Percentiles rank a stretch among this genome's conserved stretches.
Conservation (phyloP, 2,113 vertebrate genomes). For the Kryptolebias marmoratus region DNA sequence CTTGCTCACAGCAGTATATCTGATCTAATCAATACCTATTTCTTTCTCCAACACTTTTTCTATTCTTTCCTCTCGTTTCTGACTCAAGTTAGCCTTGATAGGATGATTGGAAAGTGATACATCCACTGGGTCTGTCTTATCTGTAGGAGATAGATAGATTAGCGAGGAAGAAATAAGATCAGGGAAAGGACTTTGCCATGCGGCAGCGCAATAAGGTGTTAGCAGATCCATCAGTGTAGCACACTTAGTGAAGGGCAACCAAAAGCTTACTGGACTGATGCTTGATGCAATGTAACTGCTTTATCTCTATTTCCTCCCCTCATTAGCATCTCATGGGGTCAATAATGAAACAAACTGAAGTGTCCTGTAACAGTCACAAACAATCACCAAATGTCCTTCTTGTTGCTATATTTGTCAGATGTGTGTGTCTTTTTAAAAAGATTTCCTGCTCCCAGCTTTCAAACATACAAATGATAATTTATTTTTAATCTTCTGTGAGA, state of each 20-base stretch:
- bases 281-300: constrained; percentile 8
- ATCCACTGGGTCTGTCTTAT: constrained; percentile 46
- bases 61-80: constrained; percentile 38
- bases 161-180: constrained; percentile 22
- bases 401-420: background rate
- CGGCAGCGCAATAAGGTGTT: constrained; percentile 41
- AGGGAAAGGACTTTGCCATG: constrained; percentile 27
- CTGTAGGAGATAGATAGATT: constrained; percentile 61
- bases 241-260: constrained; percentile 29
- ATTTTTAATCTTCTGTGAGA: constrained; percentile 29
- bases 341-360: constrained; percentile 32
- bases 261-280: constrained; percentile 36
- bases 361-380: constrained; percentile 16
- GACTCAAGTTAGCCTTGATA: constrained; percentile 39
- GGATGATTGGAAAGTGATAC: constrained; percentile 66
- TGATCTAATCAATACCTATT: constrained; percentile 72
- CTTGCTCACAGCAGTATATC: constrained; percentile 53
- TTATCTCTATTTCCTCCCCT: background rate
- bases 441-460: constrained; percentile 4
- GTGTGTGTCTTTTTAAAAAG: background rate
- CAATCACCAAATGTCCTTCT: constrained; percentile 2
- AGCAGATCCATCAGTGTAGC: constrained; percentile 54
- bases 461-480: constrained; percentile 20
- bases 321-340: constrained; percentile 32
- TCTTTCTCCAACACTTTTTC: constrained; percentile 48